Conservation (phyloP, 2,797 vertebrate genomes). For the Chelonia mydas region DNA sequence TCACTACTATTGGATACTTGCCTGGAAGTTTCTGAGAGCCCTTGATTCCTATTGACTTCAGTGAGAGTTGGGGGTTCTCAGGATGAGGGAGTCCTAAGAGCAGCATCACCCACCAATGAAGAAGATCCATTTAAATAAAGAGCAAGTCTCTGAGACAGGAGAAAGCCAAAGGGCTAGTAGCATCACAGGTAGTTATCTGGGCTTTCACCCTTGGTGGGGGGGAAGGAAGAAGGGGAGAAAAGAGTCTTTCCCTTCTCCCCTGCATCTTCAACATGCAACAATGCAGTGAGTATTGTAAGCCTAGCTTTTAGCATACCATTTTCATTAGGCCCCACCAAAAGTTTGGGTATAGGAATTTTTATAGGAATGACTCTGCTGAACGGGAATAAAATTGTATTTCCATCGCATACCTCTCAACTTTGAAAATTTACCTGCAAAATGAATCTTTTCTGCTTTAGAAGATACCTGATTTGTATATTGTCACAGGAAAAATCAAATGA, state of each 20-base stretch:
- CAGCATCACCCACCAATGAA: background rate
- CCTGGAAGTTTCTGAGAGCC: background rate
- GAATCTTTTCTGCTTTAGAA: background rate
- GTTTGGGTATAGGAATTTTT: background rate
- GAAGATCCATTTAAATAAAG: background rate
- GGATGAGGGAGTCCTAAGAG: conserved; percentile 17
- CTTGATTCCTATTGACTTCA: background rate
- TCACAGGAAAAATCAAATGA: background rate
- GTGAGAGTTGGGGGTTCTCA: conserved; percentile 39
- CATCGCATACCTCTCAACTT: background rate
- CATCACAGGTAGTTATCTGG: background rate
- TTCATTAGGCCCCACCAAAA: background rate
- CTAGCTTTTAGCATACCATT: background rate
- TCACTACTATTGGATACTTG: background rate
- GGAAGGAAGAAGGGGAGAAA: background rate
- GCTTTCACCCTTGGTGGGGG: background rate
- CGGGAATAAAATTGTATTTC: background rate
- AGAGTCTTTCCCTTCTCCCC: background rate
- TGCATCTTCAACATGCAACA: background rate
- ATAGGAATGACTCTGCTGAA: background rate
- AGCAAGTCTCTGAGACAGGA: background rate
- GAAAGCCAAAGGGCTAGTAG: conserved; percentile 35
- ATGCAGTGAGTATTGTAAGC: background rate
- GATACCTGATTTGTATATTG: background rate
- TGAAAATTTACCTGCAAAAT: background rate